phyloP scores from a whole-genome alignment of 2,888 invertebrate species.

The Cephus pygmeus region DNA sequence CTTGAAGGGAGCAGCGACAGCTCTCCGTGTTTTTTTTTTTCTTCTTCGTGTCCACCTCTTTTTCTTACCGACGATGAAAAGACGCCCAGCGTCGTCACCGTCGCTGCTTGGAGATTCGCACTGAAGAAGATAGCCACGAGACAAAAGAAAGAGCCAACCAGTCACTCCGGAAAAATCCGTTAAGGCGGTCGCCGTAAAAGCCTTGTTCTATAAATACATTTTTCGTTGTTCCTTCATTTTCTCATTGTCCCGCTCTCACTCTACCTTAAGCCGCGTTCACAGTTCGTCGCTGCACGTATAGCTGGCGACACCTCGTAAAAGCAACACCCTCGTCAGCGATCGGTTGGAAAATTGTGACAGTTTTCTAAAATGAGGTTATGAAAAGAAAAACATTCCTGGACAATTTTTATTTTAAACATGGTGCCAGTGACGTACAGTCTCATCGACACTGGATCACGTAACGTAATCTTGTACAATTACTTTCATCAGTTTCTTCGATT shows the following conservation, averaged over 20 bases:
- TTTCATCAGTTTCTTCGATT: background rate
- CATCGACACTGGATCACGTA: background rate
- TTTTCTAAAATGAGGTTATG: background rate
- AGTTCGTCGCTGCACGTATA: background rate
- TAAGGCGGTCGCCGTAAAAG: background rate
- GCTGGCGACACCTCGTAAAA: background rate
- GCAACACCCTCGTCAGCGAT: background rate
- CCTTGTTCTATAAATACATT: background rate
- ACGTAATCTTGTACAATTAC: background rate
- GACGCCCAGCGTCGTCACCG: background rate
- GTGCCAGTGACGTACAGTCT: background rate
- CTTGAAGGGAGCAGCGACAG: constrained; percentile 31
- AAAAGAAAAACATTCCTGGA: background rate
- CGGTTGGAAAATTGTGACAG: background rate
- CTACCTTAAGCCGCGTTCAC: background rate
- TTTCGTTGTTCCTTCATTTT: background rate
- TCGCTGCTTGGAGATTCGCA: background rate
- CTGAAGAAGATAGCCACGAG: background rate
- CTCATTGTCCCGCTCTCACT: background rate
- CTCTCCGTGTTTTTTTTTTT: background rate
- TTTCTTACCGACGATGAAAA: constrained; percentile 21
- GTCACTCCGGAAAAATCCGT: background rate
- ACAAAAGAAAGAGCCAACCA: background rate
- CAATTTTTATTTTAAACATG: background rate
- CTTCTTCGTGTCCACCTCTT: background rate